phyloP scores from a whole-genome alignment of 2,797 vertebrate species.

The Urocyon cinereoargenteus region DNA sequence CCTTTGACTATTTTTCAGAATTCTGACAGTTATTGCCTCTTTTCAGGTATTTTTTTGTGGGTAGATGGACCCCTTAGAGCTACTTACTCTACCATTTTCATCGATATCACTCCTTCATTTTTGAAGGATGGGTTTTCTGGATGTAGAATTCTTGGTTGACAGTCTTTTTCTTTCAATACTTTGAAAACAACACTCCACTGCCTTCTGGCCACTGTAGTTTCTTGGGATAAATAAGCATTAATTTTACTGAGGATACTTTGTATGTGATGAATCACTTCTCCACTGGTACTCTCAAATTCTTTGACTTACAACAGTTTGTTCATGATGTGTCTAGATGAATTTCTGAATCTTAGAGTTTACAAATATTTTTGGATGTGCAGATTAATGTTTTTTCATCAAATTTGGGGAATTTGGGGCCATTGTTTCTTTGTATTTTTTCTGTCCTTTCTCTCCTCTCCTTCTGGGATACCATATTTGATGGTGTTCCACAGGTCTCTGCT shows the following conservation, averaged over 20 bases:
- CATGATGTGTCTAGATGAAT: background rate
- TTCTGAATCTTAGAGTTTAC: background rate
- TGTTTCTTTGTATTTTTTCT: background rate
- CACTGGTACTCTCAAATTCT: background rate
- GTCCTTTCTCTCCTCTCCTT: background rate
- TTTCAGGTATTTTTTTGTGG: background rate
- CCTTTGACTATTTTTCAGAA: background rate
- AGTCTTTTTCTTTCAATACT: background rate
- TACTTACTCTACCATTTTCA: background rate
- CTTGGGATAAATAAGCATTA: background rate
- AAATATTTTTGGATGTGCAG: background rate
- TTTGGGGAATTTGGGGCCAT: background rate
- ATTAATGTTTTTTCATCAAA: background rate
- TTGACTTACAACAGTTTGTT: background rate
- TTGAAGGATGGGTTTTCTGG: background rate
- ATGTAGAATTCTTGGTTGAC: background rate
- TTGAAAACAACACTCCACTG: background rate
- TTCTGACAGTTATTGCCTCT: background rate
- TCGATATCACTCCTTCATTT: background rate
- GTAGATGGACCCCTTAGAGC: background rate
- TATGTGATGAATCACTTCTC: background rate
- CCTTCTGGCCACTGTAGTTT: background rate
- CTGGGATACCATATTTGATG: background rate
- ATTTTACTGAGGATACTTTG: background rate
- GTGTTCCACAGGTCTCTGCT: background rate